Evolutionary conservation across 2,113 vertebrate genomes (phyloP).

Genomic region (Mirza zaza): DNA sequence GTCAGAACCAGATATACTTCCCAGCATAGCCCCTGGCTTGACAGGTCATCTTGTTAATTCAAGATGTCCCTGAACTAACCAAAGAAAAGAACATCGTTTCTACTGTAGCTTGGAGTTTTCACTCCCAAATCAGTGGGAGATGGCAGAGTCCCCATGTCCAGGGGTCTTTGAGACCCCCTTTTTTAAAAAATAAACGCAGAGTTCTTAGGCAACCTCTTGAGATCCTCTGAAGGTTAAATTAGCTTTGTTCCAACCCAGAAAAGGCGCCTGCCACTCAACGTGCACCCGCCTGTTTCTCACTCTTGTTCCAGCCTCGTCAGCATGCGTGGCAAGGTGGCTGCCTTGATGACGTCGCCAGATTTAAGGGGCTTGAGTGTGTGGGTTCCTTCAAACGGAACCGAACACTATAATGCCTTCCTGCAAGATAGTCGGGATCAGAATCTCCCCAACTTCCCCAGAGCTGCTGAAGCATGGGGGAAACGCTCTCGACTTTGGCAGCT

Average conservation of each 20-base stretch:
- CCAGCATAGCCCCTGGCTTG: background rate
- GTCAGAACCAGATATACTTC: background rate
- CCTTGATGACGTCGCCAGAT: background rate
- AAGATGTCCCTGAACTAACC: background rate
- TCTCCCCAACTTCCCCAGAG: background rate
- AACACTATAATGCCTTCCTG: background rate
- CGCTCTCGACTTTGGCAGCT: constrained; percentile 24
- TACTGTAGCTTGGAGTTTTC: background rate
- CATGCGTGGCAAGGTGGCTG: no score
- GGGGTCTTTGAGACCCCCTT: background rate
- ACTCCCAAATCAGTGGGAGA: background rate
- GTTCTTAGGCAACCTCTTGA: background rate
- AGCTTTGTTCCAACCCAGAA: background rate
- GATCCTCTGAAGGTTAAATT: background rate
- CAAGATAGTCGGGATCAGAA: background rate
- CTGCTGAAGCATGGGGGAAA: constrained; percentile 14
- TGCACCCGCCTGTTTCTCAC: background rate
- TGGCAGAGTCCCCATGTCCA: background rate
- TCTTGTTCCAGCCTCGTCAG: background rate
- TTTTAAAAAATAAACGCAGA: background rate
- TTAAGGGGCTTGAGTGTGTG: background rate
- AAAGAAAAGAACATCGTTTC: background rate
- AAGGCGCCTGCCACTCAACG: background rate
- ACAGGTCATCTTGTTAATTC: background rate
- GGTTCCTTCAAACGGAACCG: background rate